Percentiles rank a stretch among this genome's conserved stretches.
Conservation (phyloP, 2,888 invertebrate species). For the Suillia variegata region DNA sequence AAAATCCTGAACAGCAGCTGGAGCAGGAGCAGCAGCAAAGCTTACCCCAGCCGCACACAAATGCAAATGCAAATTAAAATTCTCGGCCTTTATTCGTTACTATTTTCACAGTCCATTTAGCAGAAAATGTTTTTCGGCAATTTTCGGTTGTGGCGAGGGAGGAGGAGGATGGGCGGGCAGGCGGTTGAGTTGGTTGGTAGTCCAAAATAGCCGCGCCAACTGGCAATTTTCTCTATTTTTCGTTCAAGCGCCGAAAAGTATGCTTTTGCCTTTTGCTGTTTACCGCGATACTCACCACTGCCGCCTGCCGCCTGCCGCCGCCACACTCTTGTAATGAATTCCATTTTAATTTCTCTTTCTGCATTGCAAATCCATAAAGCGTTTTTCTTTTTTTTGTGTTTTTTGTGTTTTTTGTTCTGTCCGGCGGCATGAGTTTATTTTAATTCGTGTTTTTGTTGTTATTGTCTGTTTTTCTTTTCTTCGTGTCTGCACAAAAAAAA, state of each 20-base stretch:
- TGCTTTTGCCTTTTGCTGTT: neutral
- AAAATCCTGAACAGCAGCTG: too few relatives aligned
- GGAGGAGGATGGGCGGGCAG: too few relatives aligned
- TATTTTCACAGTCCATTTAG: conserved; percentile 6
- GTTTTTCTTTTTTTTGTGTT: too few relatives aligned
- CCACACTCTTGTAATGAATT: neutral
- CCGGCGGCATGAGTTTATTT: conserved; percentile 1
- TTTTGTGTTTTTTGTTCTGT: neutral
- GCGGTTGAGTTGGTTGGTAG: too few relatives aligned
- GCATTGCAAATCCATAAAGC: conserved; percentile 3
- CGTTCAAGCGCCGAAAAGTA: neutral
- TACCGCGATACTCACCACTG: neutral
- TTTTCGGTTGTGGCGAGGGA: neutral
- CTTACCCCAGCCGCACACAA: too few relatives aligned
- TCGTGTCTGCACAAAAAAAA: neutral
- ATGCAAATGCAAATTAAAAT: conserved; percentile 1
- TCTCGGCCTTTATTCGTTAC: neutral
- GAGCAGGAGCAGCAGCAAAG: too few relatives aligned
- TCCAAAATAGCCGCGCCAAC: too few relatives aligned
- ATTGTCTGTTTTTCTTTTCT: neutral
- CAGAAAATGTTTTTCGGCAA: neutral
- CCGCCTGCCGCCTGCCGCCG: too few relatives aligned
- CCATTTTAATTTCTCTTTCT: conserved; percentile 2
- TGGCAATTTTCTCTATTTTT: too few relatives aligned
- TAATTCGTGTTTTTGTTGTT: neutral